These are phyloP conservation scores for Cheumatopsyche charites DNA, from an alignment of 1,140 invertebrate species.

Conservation along the genomic window DNA sequence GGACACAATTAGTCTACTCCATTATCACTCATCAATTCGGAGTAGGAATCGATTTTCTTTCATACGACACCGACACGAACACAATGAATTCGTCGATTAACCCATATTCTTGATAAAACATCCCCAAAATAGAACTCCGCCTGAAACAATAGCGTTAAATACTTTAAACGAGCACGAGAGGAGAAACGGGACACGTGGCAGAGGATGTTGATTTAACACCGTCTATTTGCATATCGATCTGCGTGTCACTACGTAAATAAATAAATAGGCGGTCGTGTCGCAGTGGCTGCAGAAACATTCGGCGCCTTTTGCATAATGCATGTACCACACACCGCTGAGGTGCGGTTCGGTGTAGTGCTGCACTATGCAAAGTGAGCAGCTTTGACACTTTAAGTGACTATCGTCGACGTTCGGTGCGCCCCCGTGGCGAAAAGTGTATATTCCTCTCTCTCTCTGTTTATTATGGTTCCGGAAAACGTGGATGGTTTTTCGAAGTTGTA, in stretches of 20 bases:
- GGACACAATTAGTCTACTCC: too few species aligned
- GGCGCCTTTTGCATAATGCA: conserved; percentile 40
- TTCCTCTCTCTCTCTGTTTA: neutral
- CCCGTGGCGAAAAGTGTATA: neutral
- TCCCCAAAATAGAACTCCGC: neutral
- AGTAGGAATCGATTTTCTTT: too few species aligned
- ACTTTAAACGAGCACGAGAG: too few species aligned
- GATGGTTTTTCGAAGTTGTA: neutral
- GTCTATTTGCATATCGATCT: conserved; percentile 18
- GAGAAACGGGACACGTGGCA: neutral
- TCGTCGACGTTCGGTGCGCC: neutral
- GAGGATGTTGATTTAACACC: neutral
- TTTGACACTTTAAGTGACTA: conserved; percentile 39
- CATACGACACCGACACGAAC: too few species aligned
- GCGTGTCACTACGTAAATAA: conserved; percentile 10
- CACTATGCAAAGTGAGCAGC: conserved; percentile 40
- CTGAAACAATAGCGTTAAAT: too few species aligned
- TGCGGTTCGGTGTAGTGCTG: conserved; percentile 9
- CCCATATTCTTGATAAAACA: too few species aligned
- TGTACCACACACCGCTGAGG: conserved; percentile 14
- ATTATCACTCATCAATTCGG: too few species aligned
- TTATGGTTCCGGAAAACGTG: too few species aligned
- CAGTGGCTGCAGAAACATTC: conserved; percentile 19
- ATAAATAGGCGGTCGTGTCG: conserved; percentile 28
- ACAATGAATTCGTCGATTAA: too few species aligned